A percentile compares a stretch with the other conserved stretches of the same genome.
Evolutionary conservation across 2,113 vertebrate genomes (phyloP).

Genomic region (Porphyrio hochstetteri): DNA sequence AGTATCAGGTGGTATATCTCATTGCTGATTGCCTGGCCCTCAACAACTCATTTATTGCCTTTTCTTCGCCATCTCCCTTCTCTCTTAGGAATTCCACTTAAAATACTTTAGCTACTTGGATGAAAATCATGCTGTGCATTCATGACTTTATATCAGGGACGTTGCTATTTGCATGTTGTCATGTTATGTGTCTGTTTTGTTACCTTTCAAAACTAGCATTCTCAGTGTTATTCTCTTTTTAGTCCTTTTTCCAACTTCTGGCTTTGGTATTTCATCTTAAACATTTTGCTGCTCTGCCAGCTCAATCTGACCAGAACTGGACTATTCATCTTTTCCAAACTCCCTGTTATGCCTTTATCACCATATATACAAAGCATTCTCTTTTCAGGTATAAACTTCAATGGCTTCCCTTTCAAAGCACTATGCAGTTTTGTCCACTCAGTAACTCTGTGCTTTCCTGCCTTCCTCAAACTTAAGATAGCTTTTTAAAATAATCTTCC

Average conservation of each 20-base stretch:
- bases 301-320: neutral
- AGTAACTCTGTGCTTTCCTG: neutral
- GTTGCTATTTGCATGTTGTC: neutral
- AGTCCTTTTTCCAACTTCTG: neutral
- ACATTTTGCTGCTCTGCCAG: neutral
- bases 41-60: neutral
- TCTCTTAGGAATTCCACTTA: neutral
- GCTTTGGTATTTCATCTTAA: neutral
- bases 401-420: neutral
- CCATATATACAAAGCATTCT: neutral
- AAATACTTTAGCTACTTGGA: neutral
- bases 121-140: neutral
- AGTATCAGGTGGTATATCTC: neutral
- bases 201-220: neutral
- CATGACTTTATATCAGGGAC: neutral
- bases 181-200: neutral
- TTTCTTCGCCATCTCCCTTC: neutral
- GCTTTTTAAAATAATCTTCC: neutral
- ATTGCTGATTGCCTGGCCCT: neutral
- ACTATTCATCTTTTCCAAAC: neutral
- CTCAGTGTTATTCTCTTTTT: neutral
- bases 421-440: neutral
- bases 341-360: neutral
- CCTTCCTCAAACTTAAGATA: neutral
- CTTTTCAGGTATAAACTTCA: neutral